Conservation (phyloP, 2,888 invertebrate genomes). For the Xylota sylvarum region DNA sequence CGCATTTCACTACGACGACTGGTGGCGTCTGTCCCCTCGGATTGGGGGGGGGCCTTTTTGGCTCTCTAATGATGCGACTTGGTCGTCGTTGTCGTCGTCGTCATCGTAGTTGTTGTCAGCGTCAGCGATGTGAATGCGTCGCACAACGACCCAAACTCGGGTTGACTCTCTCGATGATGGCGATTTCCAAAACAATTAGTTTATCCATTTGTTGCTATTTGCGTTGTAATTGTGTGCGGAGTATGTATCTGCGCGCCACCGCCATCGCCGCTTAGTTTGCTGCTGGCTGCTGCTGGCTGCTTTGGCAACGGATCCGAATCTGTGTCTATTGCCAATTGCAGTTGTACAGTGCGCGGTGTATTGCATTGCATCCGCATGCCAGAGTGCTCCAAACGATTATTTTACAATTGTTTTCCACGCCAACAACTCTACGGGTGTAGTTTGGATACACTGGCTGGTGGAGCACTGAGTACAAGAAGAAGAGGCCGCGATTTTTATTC, state of each 20-base stretch:
- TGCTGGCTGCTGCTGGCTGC: slow-evolving; percentile 42
- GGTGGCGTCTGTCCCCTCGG: slow-evolving; percentile 23
- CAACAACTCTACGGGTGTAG: slow-evolving; percentile 63
- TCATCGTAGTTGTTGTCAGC: background rate
- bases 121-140: slow-evolving; percentile 35
- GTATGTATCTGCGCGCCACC: slow-evolving; percentile 22
- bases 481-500: slow-evolving; percentile 63
- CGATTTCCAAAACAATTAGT: slow-evolving; percentile 77
- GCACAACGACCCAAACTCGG: slow-evolving; percentile 48
- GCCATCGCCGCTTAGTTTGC: slow-evolving; percentile 1
- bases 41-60: slow-evolving; percentile 59
- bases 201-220: slow-evolving; percentile 74
- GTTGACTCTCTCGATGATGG: slow-evolving; percentile 70
- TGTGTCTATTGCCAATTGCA: slow-evolving; percentile 68
- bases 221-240: slow-evolving; percentile 67
- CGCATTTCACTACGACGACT: slow-evolving; percentile 69
- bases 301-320: slow-evolving; percentile 67
- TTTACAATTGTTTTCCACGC: slow-evolving; percentile 77
- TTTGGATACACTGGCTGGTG: slow-evolving; percentile 11
- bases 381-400: slow-evolving; percentile 71
- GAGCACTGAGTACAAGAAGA: slow-evolving; percentile 35
- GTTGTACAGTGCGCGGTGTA: slow-evolving; percentile 34
- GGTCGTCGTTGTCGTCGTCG: slow-evolving; percentile 9
- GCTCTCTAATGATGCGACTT: slow-evolving; percentile 76
- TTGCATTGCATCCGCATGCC: slow-evolving; percentile 76